A percentile compares a stretch with the other conserved stretches of the same genome.
Conservation (phyloP, 2,888 invertebrate genomes). For the Tipula helvola region DNA sequence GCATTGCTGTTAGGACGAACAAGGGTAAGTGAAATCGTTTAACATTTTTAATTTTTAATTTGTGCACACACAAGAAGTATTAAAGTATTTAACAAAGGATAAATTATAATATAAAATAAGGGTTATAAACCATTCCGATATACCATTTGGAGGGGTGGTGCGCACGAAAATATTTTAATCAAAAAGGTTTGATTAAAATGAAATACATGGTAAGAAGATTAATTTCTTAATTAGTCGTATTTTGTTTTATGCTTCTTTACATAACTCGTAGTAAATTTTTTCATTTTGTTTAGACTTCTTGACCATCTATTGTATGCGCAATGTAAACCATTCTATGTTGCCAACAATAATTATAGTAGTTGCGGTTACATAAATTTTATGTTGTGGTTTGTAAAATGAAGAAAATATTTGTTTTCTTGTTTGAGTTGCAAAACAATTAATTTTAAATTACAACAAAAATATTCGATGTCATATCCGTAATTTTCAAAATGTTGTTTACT, state of each 20-base stretch:
- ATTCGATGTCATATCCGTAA: background rate
- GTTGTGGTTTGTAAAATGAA: background rate
- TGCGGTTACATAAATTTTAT: background rate
- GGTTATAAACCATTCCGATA: background rate
- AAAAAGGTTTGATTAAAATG: background rate
- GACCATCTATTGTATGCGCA: background rate
- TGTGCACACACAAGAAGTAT: background rate
- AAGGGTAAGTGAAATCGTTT: slow-evolving; percentile 48
- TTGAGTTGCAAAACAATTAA: background rate
- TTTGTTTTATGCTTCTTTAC: background rate
- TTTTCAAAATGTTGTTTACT: background rate
- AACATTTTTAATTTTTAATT: slow-evolving; percentile 15
- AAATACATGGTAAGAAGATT: background rate
- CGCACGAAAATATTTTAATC: background rate
- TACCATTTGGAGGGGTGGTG: no score
- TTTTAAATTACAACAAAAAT: background rate
- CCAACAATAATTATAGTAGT: background rate
- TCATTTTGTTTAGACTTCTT: background rate
- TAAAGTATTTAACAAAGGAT: background rate
- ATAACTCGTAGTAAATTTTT: no score
- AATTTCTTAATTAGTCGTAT: background rate
- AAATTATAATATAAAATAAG: background rate
- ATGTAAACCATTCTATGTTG: background rate
- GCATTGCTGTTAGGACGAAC: slow-evolving; percentile 63
- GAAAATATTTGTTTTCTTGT: background rate